Percentiles rank a stretch among this genome's conserved stretches.
phyloP scores from a whole-genome alignment of 2,113 vertebrate genomes.

The Apeltes quadracus region DNA sequence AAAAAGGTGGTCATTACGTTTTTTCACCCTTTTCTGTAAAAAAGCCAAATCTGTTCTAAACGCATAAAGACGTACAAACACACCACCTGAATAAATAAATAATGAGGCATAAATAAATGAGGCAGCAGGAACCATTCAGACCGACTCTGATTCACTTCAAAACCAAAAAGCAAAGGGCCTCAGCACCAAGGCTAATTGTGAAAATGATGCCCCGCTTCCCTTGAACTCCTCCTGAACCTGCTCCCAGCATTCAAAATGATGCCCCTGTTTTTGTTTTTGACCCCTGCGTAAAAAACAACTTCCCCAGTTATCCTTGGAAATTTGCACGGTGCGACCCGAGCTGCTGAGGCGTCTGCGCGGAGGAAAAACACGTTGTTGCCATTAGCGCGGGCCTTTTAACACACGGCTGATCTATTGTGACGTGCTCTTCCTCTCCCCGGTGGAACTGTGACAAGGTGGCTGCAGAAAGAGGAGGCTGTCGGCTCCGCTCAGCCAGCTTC shows the following conservation, averaged over 20 bases:
- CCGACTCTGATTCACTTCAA: constrained; percentile 25
- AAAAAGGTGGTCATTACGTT: background rate
- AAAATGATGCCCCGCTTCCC: constrained; percentile 58
- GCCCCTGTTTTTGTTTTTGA: constrained; percentile 49
- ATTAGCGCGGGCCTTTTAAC: constrained; percentile 59
- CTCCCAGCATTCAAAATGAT: constrained; percentile 37
- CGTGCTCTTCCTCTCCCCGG: constrained; percentile 44
- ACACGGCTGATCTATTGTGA: constrained; percentile 65
- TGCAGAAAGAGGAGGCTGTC: constrained; percentile 17
- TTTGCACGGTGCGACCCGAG: constrained; percentile 53
- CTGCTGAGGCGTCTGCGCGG: too few species aligned
- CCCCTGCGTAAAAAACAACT: constrained; percentile 56
- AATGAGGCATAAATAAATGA: constrained; percentile 11
- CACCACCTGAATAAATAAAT: constrained; percentile 26
- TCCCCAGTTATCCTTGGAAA: constrained; percentile 50
- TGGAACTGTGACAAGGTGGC: constrained; percentile 40
- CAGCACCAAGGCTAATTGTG: constrained; percentile 44
- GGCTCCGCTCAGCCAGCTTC: background rate
- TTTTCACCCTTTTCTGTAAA: background rate
- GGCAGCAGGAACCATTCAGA: constrained; percentile 31
- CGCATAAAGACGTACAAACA: constrained; percentile 19
- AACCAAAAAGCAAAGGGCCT: constrained; percentile 31
- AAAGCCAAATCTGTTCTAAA: constrained; percentile 13
- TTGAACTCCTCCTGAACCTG: constrained; percentile 72
- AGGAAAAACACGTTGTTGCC: background rate